These are phyloP conservation scores for Perizoma affinitatum DNA, from an alignment of 2,888 invertebrate genomes.

Conservation along the genomic window DNA sequence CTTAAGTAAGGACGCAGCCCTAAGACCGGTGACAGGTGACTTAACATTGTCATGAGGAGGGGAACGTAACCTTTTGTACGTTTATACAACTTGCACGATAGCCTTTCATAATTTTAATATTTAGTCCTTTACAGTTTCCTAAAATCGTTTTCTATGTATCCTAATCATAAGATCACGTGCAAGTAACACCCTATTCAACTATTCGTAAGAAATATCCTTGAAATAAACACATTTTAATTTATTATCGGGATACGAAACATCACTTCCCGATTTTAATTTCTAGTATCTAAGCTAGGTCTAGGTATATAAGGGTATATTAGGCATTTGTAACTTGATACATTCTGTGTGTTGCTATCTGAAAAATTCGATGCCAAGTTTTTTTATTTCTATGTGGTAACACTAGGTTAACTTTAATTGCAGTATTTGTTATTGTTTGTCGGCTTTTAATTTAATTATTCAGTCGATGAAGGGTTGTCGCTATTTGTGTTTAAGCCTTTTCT, in stretches of 20 bases:
- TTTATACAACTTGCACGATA: conserved; percentile 42
- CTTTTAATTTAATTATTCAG: conserved; percentile 59
- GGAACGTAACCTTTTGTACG: conserved; percentile 37
- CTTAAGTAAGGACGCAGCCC: conserved; percentile 18
- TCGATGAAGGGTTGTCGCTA: conserved; percentile 67
- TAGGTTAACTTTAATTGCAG: conserved; percentile 64
- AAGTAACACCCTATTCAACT: conserved; percentile 37
- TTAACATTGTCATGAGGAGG: conserved; percentile 4
- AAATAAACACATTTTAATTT: conserved; percentile 43
- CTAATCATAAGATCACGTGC: conserved; percentile 32
- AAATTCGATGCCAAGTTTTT: conserved; percentile 52
- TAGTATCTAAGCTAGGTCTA: conserved; percentile 73
- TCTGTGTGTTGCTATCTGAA: conserved; percentile 68
- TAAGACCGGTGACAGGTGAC: neutral
- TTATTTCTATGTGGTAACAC: conserved; percentile 51
- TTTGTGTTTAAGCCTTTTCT: conserved; percentile 69
- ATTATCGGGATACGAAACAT: conserved; percentile 28
- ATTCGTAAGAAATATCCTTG: conserved; percentile 38
- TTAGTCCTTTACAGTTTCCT: conserved; percentile 24
- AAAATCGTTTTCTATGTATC: conserved; percentile 22
- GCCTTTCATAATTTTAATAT: conserved; percentile 24
- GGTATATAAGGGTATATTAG: conserved; percentile 67
- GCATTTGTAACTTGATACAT: conserved; percentile 72
- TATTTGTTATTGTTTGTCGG: conserved; percentile 65
- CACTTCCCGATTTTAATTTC: conserved; percentile 60